Base-by-base conservation (phyloP, 2,113 vertebrate species). In the Ursus arctos region DNA sequence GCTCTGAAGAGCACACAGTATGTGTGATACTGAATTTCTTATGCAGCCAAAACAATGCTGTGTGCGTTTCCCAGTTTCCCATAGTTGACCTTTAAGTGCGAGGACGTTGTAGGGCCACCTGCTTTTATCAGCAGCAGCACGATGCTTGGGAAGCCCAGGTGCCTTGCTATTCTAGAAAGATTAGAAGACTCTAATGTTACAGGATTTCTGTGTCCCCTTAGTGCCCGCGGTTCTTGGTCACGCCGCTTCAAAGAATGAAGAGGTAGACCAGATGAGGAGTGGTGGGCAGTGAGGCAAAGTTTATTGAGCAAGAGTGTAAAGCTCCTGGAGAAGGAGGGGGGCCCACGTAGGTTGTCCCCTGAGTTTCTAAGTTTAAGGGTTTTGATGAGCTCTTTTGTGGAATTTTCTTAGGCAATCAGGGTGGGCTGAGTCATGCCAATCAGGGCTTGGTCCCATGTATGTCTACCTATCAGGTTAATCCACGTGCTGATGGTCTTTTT, bases 131-230 rank as follows among this genome's bases (percentile, higher is more conserved):
- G 31, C 3, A 11, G 26, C 4, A 14, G 72, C 4, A 24, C 47
- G 21, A 21, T 65, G 6, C 21, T n/a, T 8, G 0, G 24, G 53
- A 15, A 67, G 31, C n/a, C 21, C 53, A 2, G 5, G 3, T 7
- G 7, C 49, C 67, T 26, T 36, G 51, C 18, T 16, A 18, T 26
- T n/a, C 6, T 1, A 14, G 49, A 40, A 76, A 88, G 36, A 21
- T 0, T 0, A 4, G 40, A 36, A 21, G 47, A 36, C 18, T 3
- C 11, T 33, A 9, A 16, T 33, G 15, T 33, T 65, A 65, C 13
- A 65, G 63, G 14, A 65, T 7, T 3, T 65, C 16, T 65, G 31
- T 15, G 63, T 65, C 31, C 63, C 63, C 31, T 65, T 33, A 33
- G 63, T 16, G 13, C 31, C 63, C 31, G 0, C 14, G 14, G 63